Evolutionary conservation across 2,113 vertebrate genomes (phyloP), one percentile per base, ranked within the genome.

Genomic region (Corapipo altera): DNA sequence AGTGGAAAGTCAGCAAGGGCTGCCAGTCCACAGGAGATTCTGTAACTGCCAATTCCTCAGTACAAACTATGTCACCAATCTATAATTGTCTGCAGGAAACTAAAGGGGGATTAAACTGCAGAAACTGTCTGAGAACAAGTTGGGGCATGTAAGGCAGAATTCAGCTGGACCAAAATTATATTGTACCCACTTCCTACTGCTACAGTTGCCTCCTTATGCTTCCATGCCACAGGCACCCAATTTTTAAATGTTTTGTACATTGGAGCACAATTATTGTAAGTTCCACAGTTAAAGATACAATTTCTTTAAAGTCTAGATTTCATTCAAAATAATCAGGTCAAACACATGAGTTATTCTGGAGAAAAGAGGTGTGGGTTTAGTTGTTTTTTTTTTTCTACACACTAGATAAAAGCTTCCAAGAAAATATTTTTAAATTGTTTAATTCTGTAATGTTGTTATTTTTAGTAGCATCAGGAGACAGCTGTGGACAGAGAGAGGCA

Each of bases 111-210:
- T 90, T 80, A 90, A 52, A 51, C 84, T 58, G n/a, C 83, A 86
- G 91, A 85, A 95, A 96, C 28, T 23, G 51, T 22, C 52, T 39
- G 64, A 81, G 85, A 93, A 95, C 94, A 95, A 96, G 89, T 66
- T 86, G 27, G 88, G 91, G 86, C 93, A 88, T 19, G 77, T 41
- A 19, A 61, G 27, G 57, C 82, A 92, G 48, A 62, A 70, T 9
- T 69, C 75, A 74, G 71, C 70, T 35, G 59, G 43, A 55, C 78
- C 77, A 77, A 88, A 88, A 81, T 41, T 8, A 52, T 37, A 58
- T 28, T 51, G 92, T 19, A n/a, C 79, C 57, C 78, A 27, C 43
- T 28, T 77, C 89, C 64, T 85, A 27, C 89, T 69, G 91, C 85
- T 81, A 35, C 80, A 88, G 66, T 61, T 92, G 89, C 49, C 96